A percentile compares a stretch with the other conserved stretches of the same genome.
These are phyloP conservation scores for Pollenia labialis DNA, from an alignment of 2,888 invertebrate species.

Conservation along the genomic window DNA sequence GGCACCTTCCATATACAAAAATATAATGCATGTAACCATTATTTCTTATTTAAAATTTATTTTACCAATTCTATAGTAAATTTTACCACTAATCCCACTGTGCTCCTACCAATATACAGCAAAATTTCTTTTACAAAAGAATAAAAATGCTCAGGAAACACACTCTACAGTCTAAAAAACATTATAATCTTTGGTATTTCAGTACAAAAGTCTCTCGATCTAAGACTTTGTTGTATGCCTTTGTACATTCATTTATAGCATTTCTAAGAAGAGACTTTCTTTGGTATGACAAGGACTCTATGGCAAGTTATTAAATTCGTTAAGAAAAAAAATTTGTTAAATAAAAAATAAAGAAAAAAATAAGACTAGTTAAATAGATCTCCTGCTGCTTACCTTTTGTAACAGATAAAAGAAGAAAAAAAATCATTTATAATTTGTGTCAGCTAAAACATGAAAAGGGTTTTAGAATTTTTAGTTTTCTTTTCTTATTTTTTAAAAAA, in stretches of 20 bases:
- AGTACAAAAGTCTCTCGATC: neutral
- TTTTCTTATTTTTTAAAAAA: too few species aligned
- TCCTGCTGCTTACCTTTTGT: conserved; percentile 8
- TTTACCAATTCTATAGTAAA: too few species aligned
- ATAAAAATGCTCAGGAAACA: neutral
- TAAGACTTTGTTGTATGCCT: neutral
- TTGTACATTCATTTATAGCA: neutral
- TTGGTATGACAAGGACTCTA: conserved; percentile 37
- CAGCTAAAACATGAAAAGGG: conserved; percentile 31
- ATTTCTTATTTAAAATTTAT: too few species aligned
- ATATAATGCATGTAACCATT: too few species aligned
- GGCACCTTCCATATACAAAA: too few species aligned
- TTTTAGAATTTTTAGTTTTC: conserved; percentile 18
- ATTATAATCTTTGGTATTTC: conserved; percentile 22
- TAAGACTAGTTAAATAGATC: neutral
- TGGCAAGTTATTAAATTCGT: conserved; percentile 41
- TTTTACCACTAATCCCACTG: neutral
- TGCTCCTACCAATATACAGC: neutral
- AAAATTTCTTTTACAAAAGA: neutral
- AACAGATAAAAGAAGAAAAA: neutral
- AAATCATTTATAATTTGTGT: conserved; percentile 8
- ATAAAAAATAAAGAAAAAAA: neutral
- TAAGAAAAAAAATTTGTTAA: neutral
- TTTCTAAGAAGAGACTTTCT: neutral
- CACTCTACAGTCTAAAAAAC: neutral